Evolutionary conservation across 2,113 vertebrate genomes (phyloP), one percentile per base, ranked within the genome.

Genomic region (Forbesichthys papilliferus): DNA sequence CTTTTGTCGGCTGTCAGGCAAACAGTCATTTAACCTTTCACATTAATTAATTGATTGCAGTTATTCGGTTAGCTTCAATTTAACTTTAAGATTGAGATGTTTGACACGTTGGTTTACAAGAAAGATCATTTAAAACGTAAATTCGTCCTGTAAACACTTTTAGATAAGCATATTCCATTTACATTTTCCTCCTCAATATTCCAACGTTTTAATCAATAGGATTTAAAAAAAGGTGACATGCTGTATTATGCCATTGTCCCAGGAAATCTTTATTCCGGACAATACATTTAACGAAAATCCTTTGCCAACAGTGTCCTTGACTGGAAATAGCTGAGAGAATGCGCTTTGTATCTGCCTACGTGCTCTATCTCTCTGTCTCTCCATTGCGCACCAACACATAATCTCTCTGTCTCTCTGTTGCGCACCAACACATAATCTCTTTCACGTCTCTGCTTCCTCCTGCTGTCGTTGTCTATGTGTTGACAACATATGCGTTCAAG

Each of bases 401-500:
- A 59, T 68, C 60, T 80, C 60, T 72, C n/a, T n/a, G 55, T 68
- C 60, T 58, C 33, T n/a, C 11, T 56, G 33, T 20, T 48, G 42
- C 36, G 18, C 13, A 33, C 58, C 64, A 6, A 53, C 52, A n/a
- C 34, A 55, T 20, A 77, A 59, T 68, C 60, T 80, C 60, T 72
- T 47, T 51, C 48, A 33, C 20, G 11, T 8, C 54, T 34, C 71
- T 11, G 42, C 46, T 33, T 11, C 13, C 20, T 13, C 56, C 49
- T 4, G 16, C 73, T 56, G 52, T 69, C n/a, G 36, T 0, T 20
- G 59, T 49, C 65, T 57, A 48, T 57, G 52, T 36, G 42, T 52
- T 63, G 61, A 52, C 63, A 54, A 68, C 64, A 58, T 11, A 48
- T 63, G 34, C 47, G 64, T 53, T 72, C 70, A 59, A 57, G 62